Conservation (phyloP, 2,113 vertebrate species). For the Nannobrachium achirus region DNA sequence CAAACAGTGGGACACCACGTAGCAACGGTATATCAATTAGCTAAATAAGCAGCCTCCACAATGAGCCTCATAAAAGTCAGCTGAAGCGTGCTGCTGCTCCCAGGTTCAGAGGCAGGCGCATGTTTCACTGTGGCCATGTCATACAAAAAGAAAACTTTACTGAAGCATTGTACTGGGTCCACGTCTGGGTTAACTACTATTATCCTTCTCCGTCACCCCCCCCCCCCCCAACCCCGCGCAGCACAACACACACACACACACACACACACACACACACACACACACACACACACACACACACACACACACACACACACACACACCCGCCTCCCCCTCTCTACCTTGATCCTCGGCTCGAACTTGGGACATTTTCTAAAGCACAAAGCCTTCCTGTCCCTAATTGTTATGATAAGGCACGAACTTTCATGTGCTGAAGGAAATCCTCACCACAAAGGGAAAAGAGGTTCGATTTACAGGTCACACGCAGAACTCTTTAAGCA, state of each 20-base stretch:
- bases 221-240: conserved; percentile 52
- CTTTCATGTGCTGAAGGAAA: conserved; percentile 2
- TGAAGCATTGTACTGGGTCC: conserved; percentile 40
- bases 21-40: conserved; percentile 23
- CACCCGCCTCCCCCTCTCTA: conserved; percentile 48
- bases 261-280: too few relatives aligned
- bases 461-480: rapidly evolving
- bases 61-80: conserved; percentile 10
- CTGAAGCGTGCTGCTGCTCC: conserved; percentile 19
- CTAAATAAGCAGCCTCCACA: not conserved
- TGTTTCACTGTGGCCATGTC: conserved; percentile 30
- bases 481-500: not conserved
- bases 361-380: conserved; percentile 81
- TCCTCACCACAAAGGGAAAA: not conserved
- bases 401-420: conserved; percentile 70
- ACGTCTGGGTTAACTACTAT: conserved; percentile 31
- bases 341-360: conserved; percentile 69
- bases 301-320: too few relatives aligned
- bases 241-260: too few relatives aligned
- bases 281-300: too few relatives aligned
- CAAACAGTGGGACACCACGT: conserved; percentile 14
- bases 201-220: conserved; percentile 54
- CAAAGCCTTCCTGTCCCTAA: conserved; percentile 84
- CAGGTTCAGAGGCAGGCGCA: conserved; percentile 39
- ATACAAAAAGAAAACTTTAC: conserved; percentile 47